A percentile compares a stretch with the other conserved stretches of the same genome.
These are phyloP conservation scores for Crambe crambe DNA, from an alignment of 37 sponge, comb jelly and placozoan genomes.

Conservation along the genomic window DNA sequence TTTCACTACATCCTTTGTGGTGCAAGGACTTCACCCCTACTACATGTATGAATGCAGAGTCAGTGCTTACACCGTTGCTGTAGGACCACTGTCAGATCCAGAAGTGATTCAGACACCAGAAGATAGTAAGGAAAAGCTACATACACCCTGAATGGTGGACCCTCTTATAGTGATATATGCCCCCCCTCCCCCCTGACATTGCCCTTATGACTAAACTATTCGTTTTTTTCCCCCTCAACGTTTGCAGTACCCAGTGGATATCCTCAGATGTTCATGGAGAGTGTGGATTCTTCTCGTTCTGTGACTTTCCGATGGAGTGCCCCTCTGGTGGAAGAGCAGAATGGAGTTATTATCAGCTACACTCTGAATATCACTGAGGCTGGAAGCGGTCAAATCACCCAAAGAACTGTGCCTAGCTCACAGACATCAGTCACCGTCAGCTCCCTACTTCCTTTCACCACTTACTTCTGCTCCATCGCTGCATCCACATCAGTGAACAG, in stretches of 20 bases:
- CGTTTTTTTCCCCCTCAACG: too few species aligned
- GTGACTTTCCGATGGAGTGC: conserved; percentile 20
- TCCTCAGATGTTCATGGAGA: neutral
- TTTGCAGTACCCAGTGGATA: conserved; percentile 15
- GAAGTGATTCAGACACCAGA: conserved; percentile 4
- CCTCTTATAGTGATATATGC: too few species aligned
- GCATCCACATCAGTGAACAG: conserved; percentile 15
- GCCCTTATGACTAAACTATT: too few species aligned
- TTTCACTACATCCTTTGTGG: neutral
- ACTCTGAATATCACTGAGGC: conserved; percentile 8
- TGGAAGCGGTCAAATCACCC: neutral
- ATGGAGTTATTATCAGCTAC: conserved; percentile 28
- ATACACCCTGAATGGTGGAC: too few species aligned
- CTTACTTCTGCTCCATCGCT: conserved; percentile 18
- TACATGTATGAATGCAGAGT: conserved; percentile 21
- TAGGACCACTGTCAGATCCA: conserved; percentile 8
- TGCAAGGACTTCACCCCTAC: conserved; percentile 30
- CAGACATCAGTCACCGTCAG: neutral
- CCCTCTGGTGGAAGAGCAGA: conserved; percentile 6
- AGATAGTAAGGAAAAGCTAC: conserved; percentile 46
- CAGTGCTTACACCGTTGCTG: conserved; percentile 31
- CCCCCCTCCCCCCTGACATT: too few species aligned
- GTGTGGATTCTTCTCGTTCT: neutral
- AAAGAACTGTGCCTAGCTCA: neutral
- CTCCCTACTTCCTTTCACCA: conserved; percentile 22